Percentiles rank a stretch among this genome's conserved stretches.
phyloP scores from a whole-genome alignment of 2,797 vertebrate species.

The Spondyliosoma cantharus region DNA sequence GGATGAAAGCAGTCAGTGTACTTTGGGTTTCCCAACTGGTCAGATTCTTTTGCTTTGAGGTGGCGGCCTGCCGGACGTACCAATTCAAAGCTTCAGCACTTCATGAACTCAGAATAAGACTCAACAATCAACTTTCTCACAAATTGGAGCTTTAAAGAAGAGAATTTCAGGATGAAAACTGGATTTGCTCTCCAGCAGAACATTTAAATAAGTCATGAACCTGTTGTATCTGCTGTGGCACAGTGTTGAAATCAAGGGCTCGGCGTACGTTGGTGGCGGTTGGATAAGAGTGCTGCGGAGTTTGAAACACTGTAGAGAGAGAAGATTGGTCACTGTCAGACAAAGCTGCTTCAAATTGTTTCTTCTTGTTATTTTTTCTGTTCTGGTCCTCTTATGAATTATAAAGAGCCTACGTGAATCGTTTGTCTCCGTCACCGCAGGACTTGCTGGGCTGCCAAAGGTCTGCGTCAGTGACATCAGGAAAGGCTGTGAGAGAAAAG shows the following conservation, averaged over 20 bases:
- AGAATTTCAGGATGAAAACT: no score
- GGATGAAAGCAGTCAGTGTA: background rate
- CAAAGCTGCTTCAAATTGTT: background rate
- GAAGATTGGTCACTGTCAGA: background rate
- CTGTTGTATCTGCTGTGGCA: slow-evolving; percentile 14
- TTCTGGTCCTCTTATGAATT: background rate
- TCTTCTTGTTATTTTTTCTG: no score
- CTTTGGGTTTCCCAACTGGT: background rate
- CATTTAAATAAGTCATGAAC: background rate
- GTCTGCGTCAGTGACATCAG: background rate
- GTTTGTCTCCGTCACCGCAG: background rate
- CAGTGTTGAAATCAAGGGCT: slow-evolving; percentile 47
- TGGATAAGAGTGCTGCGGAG: no score
- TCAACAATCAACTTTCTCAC: no score
- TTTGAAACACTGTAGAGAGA: background rate
- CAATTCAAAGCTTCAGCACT: no score
- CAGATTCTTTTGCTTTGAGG: no score
- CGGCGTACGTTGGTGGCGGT: background rate
- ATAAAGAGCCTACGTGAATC: background rate
- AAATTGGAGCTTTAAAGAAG: no score
- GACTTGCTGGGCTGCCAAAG: background rate
- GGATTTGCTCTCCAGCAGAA: background rate
- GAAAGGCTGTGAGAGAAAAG: background rate
- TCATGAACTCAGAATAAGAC: no score
- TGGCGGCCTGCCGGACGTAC: no score